phyloP scores from a whole-genome alignment of 2,797 vertebrate species.

The Oreochromis mossambicus region DNA sequence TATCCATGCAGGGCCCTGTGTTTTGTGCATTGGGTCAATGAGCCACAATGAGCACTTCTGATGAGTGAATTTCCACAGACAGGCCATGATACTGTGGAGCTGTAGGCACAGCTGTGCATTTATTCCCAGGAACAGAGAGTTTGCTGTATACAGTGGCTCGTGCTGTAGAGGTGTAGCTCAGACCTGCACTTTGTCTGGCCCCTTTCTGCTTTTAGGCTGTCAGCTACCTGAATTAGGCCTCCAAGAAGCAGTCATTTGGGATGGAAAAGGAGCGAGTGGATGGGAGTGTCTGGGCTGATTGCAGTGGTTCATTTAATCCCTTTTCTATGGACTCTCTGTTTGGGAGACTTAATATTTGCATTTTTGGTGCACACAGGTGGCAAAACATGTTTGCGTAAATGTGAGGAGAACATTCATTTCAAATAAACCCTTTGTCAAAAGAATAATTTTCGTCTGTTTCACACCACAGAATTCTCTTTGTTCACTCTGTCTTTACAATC shows the following conservation, averaged over 20 bases:
- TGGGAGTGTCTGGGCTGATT: not conserved
- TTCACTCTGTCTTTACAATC: not conserved
- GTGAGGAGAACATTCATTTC: not conserved
- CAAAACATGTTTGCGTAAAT: not conserved
- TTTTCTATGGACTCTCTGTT: constrained; percentile 28
- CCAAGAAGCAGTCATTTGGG: not conserved
- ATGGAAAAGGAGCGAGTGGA: not conserved
- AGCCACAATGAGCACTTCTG: not conserved
- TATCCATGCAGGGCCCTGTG: not conserved
- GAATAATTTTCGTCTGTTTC: not conserved
- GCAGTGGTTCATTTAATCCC: constrained; percentile 8
- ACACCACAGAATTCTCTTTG: not conserved
- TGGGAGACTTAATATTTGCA: not conserved
- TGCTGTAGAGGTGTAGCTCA: not conserved
- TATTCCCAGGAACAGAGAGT: constrained; percentile 22
- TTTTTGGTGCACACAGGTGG: not conserved
- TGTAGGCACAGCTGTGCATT: not conserved
- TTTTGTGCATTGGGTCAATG: not conserved
- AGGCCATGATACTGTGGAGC: not conserved
- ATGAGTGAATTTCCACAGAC: not conserved
- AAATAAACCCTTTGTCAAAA: not conserved
- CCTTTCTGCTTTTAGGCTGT: not conserved
- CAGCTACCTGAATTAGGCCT: not conserved
- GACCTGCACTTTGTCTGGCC: not conserved
- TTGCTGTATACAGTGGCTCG: not conserved